Base-by-base conservation (phyloP, 2,888 invertebrate genomes). In the Aleiodes leptofemur region DNA sequence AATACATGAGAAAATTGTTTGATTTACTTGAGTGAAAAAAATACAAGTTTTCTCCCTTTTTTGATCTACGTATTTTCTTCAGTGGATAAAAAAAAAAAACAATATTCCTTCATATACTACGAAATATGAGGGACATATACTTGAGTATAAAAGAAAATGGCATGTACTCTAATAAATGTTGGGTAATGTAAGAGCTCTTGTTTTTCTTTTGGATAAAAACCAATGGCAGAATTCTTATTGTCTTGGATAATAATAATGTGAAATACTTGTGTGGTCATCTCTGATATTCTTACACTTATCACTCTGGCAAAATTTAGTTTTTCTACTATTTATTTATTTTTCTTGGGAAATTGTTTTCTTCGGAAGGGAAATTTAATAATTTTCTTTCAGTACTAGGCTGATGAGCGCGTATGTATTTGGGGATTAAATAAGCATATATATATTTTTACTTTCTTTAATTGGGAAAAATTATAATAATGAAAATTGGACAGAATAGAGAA, bases 41-140 rank as follows among this genome's bases (percentile, higher is more conserved):
- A 69, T 50, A 8, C 13, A 74, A 69, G 11, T 56, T 57, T 55
- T 57, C 38, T n/a, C 34, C 29, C 72, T 76, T 73, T 66, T 73
- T 69, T 72, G 5, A 6, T 34, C 70, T 16, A 43, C 43, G 43
- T 43, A 43, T 50, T 34, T 13, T 4, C 38, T 31, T 13, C 57
- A 51, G 53, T 53, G 72, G 23, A 23, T 2, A 1, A 64, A 64
- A 64, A 43, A 34, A 64, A 64, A 64, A 43, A 34, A 64, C 48
- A 64, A 43, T 48, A 64, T 61, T 43, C 61, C 8, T 13, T 59
- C 38, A 6, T 16, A 43, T 38, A 59, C 38, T 56, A 57, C 56
- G 59, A 48, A 11, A 55, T 70, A 56, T 43, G 69, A 48, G 13
- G 51, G 69, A 16, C 11, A 43, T 43, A 43, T 14, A 29, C n/a